phyloP scores from a whole-genome alignment of 2,113 vertebrate genomes.

The Urocolius indicus region DNA sequence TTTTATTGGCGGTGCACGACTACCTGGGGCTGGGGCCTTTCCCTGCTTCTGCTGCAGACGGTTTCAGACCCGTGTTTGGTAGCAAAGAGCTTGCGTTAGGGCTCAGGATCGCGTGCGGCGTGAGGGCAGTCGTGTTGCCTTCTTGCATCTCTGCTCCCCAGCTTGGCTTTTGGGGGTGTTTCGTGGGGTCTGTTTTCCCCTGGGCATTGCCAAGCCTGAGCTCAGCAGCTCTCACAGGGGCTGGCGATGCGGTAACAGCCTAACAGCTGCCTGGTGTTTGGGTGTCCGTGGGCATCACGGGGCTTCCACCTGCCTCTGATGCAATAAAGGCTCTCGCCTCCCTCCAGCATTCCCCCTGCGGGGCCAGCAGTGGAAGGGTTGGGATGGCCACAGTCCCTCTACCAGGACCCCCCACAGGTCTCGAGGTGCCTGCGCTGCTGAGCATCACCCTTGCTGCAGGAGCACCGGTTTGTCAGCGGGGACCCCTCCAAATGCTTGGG shows the following conservation, averaged over 20 bases:
- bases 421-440: not conserved
- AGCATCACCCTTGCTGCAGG: not conserved
- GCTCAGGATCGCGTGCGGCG: accelerated
- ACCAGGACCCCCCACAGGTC: not conserved
- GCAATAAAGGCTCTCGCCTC: not conserved
- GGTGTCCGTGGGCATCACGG: not conserved
- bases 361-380: not conserved
- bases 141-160: not conserved
- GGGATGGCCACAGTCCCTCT: accelerated
- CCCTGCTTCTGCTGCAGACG: not conserved
- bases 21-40: not conserved
- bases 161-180: accelerated
- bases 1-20: accelerated
- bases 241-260: not conserved
- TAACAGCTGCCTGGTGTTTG: not conserved
- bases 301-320: not conserved
- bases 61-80: accelerated
- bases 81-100: accelerated
- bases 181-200: not conserved
- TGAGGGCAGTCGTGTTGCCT: accelerated
- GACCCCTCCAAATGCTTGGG: accelerated
- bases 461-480: not conserved
- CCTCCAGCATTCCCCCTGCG: accelerated
- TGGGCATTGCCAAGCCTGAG: not conserved
- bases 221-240: not conserved